Conservation (phyloP, 2,888 invertebrate genomes). For the Lasiommata megera region DNA sequence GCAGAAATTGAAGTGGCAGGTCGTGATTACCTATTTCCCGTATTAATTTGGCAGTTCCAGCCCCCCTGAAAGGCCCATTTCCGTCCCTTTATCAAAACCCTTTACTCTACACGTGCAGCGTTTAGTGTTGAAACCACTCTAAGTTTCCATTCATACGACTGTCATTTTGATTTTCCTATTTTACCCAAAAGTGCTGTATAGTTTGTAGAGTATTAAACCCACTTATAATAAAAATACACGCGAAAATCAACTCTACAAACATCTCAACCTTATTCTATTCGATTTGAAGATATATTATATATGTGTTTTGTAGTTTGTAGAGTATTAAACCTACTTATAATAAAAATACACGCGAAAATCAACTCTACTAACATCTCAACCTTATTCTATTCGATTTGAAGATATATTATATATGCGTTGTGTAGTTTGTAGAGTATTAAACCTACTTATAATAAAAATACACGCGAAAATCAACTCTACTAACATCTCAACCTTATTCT, state of each 20-base stretch:
- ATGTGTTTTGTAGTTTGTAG: background rate
- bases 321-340: too few relatives aligned
- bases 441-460: too few relatives aligned
- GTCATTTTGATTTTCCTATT: background rate
- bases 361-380: too few relatives aligned
- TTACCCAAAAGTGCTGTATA: background rate
- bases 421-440: background rate
- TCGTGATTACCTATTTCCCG: constrained; percentile 38
- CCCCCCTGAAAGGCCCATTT: constrained; percentile 36
- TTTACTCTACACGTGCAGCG: constrained; percentile 18
- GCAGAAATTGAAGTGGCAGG: constrained; percentile 24
- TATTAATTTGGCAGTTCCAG: constrained; percentile 36
- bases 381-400: too few relatives aligned
- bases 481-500: too few relatives aligned
- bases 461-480: too few relatives aligned
- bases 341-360: too few relatives aligned
- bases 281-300: too few relatives aligned
- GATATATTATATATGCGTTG: too few relatives aligned
- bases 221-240: too few relatives aligned
- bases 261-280: too few relatives aligned
- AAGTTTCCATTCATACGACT: constrained; percentile 3
- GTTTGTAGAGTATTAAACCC: background rate
- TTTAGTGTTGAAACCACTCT: constrained; percentile 19
- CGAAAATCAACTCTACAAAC: too few relatives aligned
- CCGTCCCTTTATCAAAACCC: constrained; percentile 36